Percentiles rank a stretch among this genome's conserved stretches.
Evolutionary conservation across 2,113 vertebrate genomes (phyloP).

Genomic region (Labeo catla): DNA sequence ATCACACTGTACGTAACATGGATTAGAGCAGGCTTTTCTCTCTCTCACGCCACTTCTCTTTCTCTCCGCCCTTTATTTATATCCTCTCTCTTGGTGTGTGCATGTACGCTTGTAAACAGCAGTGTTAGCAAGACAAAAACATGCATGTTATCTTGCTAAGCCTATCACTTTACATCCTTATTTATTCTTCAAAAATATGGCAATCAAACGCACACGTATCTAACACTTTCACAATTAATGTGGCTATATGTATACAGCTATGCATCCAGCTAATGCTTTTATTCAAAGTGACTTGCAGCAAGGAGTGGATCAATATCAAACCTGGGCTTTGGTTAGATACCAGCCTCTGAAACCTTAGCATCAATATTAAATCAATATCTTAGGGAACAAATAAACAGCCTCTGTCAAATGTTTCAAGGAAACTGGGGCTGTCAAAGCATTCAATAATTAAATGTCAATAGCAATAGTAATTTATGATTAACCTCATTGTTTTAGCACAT

Average conservation of each 20-base stretch:
- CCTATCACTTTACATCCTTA: background rate
- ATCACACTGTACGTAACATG: slow-evolving; percentile 22
- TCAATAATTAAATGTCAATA: background rate
- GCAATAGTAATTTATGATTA: background rate
- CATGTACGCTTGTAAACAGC: slow-evolving; percentile 1
- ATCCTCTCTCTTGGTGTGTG: background rate
- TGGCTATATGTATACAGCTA: background rate
- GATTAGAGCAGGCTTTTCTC: slow-evolving; percentile 25
- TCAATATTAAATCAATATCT: background rate
- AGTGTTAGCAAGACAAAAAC: background rate
- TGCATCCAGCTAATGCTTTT: background rate
- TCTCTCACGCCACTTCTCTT: background rate
- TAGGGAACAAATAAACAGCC: background rate
- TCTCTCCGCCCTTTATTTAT: background rate
- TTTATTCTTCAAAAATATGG: slow-evolving; percentile 12
- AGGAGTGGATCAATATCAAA: background rate
- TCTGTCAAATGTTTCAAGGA: background rate
- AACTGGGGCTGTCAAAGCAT: background rate
- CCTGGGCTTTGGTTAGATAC: background rate
- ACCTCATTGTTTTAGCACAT: background rate
- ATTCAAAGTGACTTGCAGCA: background rate
- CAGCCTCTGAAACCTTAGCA: background rate
- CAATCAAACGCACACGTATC: background rate
- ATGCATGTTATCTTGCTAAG: background rate
- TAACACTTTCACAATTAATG: background rate